Evolutionary conservation across 2,797 vertebrate species (phyloP).

Genomic region (Lagodon rhomboides): DNA sequence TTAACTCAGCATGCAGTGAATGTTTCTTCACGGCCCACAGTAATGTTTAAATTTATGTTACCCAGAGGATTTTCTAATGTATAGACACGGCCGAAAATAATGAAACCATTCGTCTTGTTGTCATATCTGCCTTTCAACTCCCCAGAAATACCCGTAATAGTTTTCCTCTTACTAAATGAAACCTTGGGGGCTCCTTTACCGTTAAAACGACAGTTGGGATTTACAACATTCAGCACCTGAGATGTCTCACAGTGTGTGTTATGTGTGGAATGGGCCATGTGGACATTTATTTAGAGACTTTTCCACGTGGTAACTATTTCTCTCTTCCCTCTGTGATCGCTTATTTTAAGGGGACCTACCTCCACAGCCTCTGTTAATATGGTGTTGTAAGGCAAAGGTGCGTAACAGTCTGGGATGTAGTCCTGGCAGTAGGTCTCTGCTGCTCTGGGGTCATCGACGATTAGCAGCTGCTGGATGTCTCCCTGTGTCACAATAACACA

Average conservation of each 20-base stretch:
- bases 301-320: not conserved
- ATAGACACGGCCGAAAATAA: conserved; percentile 23
- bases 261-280: not conserved
- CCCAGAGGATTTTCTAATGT: not conserved
- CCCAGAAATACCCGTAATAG: conserved; percentile 46
- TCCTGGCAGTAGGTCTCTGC: conserved; percentile 89
- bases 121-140: conserved; percentile 29
- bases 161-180: conserved; percentile 22
- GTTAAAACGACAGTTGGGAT: conserved; percentile 30
- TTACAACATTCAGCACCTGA: conserved; percentile 42
- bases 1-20: not conserved
- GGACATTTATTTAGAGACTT: not conserved
- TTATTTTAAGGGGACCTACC: conserved; percentile 57
- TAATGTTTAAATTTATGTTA: conserved; percentile 18
- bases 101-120: conserved; percentile 27
- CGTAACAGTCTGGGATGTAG: conserved; percentile 90
- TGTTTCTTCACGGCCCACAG: not conserved
- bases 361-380: conserved; percentile 80
- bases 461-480: conserved; percentile 93
- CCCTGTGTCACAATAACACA: conserved; percentile 82
- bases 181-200: conserved; percentile 26
- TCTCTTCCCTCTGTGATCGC: conserved; percentile 7
- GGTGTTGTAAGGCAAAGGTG: conserved; percentile 79
- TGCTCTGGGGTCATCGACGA: conserved; percentile 86
- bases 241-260: conserved; percentile 9